Base-by-base conservation (phyloP, 1,140 invertebrate genomes). In the Bombyx mandarina region DNA sequence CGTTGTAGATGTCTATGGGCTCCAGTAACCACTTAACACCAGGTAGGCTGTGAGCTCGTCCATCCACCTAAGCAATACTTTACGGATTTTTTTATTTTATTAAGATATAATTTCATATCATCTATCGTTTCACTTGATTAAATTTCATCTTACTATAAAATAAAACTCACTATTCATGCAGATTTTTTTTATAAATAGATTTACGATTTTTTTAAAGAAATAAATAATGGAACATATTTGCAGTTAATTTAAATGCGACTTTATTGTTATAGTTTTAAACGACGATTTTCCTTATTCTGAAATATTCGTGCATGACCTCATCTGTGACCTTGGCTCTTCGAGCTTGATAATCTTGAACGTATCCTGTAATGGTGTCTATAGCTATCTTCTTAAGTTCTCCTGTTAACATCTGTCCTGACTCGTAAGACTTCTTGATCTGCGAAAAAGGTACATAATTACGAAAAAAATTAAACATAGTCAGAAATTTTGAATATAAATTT, bases 371-470 rank as follows among this genome's bases (percentile, higher is more conserved):
- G 47, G 86, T 69, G 61, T 88, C 62, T 91, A 99, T 98, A 7
- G 99, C 90, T 69, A 96, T 91, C 77, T 97, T 96, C 83, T 99
- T 99, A 43, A 99, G 86, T 87, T 98, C 94, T 5, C 98, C 98
- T 0, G 97, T 99, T 8, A 99, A 86, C 81, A 99, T 88, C 75
- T 94, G 91, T 43, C 98, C 98, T 71, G 92, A 95, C 45, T 94
- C 92, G 77, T 99, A 99, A 54, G 94, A 91, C 91, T 97, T 87
- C 55, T 86, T 84, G 47, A 91, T 90, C 85, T 88, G 65, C 55
- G 73, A 73, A 54, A 60, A 56, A 57, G 50, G 8, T 51, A 18
- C 12, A 18, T 18, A 18, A 42, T 44, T 42, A 52, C 18, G 10
- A 8, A 12, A 35, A 45, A 18, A 42, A 46, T 46, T 44, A 52